Base-by-base conservation (phyloP, 2,113 vertebrate species). In the Gymnorhina tibicen region DNA sequence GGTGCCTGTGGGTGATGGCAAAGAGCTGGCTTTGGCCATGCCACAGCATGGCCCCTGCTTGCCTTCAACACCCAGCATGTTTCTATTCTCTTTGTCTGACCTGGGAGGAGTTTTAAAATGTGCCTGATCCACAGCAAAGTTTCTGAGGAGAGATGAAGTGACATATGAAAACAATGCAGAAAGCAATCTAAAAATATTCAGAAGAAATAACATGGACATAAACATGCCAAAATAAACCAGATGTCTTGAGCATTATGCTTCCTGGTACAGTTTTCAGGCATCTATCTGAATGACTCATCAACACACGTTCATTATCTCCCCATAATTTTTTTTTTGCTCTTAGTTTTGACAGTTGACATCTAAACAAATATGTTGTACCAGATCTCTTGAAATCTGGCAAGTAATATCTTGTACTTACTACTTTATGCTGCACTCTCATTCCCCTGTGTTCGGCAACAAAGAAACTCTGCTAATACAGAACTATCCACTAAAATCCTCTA, bases 101-200 rank as follows among this genome's bases (percentile, higher is more conserved):
- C 35, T 76, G 35, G 62, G 59, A 81, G 46, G 39, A 77, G 91
- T 97, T 97, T 97, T 93, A 97, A 95, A 97, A 89, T 33, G 44
- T 69, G 83, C 83, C 66, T 1, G 37, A 91, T 93, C 60, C 1
- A 1, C 83, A 73, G 87, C n/a, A 70, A n/a, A 62, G 41, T 83
- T 90, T 69, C 85, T 39, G 26, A 75, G 37, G 8, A 83, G 22
- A 66, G 47, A 39, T 83, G 67, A 87, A 95, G 24, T 30, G 63
- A 77, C 9, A 24, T 28, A 69, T 0, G 27, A 93, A 93, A 91
- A 83, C 70, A 87, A 73, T 5, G 74, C 49, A 76, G 67, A 90
- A 83, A 94, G 37, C 73, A 92, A 91, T 42, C 33, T n/a, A 67
- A 88, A 92, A 91, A 81, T 74, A 87, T 64, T 67, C 66, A 58